Conservation (phyloP, 2,888 invertebrate species). For the Aspidiotus rigidus region DNA sequence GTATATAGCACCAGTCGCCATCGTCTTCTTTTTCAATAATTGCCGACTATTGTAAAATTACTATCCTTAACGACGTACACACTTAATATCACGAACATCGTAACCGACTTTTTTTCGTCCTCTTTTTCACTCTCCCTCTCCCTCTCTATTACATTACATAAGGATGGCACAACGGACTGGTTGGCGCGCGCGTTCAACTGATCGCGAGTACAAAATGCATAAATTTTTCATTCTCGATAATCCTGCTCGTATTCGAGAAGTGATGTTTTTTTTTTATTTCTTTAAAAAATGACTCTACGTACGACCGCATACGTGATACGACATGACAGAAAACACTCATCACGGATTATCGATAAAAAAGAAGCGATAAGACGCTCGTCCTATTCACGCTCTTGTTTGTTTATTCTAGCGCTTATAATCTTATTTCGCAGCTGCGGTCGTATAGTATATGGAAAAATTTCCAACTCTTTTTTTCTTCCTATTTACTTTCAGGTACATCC, state of each 20-base stretch:
- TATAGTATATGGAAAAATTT: background rate
- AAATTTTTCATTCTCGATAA: background rate
- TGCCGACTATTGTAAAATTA: slow-evolving; percentile 1
- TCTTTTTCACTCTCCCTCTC: background rate
- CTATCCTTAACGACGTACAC: background rate
- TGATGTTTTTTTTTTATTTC: background rate
- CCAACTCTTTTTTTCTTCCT: background rate
- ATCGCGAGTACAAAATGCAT: no score
- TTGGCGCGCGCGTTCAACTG: no score
- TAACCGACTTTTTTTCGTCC: background rate
- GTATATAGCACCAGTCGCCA: background rate
- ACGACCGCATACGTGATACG: background rate
- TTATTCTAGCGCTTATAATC: background rate
- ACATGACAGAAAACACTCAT: slow-evolving; percentile 2
- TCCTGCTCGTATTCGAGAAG: background rate
- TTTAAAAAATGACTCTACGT: background rate
- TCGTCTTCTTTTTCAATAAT: slow-evolving; percentile 1
- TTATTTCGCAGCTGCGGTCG: slow-evolving; percentile 2
- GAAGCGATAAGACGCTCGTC: background rate
- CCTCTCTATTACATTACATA: no score
- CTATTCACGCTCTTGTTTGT: slow-evolving; percentile 1
- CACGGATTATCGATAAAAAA: slow-evolving; percentile 4
- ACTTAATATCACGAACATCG: slow-evolving; percentile 1
- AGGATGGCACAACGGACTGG: no score
- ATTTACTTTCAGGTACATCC: background rate